These are phyloP conservation scores for Dysmachus trigonus DNA, from an alignment of 2,888 invertebrate genomes.

Conservation along the genomic window DNA sequence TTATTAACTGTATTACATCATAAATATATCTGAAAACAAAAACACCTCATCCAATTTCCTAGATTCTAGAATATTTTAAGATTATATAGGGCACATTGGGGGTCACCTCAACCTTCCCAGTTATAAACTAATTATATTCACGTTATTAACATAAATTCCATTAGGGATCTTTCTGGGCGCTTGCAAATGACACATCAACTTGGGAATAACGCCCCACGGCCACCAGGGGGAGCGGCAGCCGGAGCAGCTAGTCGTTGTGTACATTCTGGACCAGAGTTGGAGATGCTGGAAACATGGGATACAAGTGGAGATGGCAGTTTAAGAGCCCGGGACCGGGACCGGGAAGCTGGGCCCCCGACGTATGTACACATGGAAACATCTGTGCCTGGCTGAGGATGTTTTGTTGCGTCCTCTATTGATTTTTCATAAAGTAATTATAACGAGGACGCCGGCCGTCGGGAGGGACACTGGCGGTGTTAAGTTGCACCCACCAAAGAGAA, in stretches of 20 bases:
- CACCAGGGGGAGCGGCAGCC: not conserved
- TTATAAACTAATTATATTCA: conserved; percentile 54
- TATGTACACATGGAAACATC: conserved; percentile 32
- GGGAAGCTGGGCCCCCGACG: not conserved
- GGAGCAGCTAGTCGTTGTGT: not conserved
- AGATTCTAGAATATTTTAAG: not conserved
- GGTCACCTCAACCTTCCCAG: not conserved
- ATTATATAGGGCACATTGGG: not conserved
- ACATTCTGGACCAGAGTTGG: not conserved
- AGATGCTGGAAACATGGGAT: conserved; percentile 10
- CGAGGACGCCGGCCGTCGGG: not conserved
- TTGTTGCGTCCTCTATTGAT: conserved; percentile 46
- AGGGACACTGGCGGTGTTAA: conserved; percentile 5
- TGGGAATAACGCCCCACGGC: conserved; percentile 37
- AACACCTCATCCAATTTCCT: not conserved
- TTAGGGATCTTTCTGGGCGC: conserved; percentile 51
- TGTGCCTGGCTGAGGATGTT: conserved; percentile 18
- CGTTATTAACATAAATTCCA: conserved; percentile 55
- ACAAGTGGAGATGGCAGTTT: conserved; percentile 28
- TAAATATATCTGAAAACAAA: not conserved
- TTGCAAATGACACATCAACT: conserved; percentile 50
- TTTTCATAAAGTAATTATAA: conserved; percentile 50
- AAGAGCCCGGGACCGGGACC: not conserved
- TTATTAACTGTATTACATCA: not conserved
- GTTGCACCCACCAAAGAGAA: not conserved